A percentile compares a stretch with the other conserved stretches of the same genome.
These are phyloP conservation scores for Salmo trutta DNA, from an alignment of 2,797 vertebrate genomes.

Conservation along the genomic window DNA sequence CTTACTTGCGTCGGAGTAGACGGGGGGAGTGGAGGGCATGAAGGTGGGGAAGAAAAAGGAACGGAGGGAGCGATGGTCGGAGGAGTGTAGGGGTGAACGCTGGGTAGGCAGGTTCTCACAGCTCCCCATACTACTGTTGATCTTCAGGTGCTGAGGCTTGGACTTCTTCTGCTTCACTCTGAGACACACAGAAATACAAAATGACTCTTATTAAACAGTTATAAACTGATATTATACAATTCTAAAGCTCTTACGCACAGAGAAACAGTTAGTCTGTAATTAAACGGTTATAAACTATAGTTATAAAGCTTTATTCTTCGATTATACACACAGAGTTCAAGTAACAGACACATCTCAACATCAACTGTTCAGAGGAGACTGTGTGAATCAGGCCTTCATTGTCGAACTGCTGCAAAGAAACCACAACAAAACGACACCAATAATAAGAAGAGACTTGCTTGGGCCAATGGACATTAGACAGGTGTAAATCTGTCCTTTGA, in stretches of 20 bases:
- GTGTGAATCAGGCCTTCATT: no score
- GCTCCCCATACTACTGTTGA: conserved; percentile 96
- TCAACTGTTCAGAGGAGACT: no score
- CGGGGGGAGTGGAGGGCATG: conserved; percentile 93
- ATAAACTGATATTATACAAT: background rate
- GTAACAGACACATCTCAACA: no score
- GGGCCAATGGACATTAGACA: no score
- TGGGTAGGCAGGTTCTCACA: conserved; percentile 96
- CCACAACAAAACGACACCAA: no score
- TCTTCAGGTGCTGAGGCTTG: conserved; percentile 98
- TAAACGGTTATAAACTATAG: background rate
- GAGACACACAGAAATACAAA: conserved; percentile 15
- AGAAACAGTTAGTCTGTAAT: no score
- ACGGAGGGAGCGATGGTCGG: conserved; percentile 66
- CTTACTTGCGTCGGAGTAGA: conserved; percentile 94
- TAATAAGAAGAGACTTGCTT: no score
- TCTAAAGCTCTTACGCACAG: background rate
- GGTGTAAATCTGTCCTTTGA: no score
- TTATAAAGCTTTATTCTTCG: background rate
- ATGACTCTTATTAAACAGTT: background rate
- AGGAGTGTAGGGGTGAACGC: conserved; percentile 78
- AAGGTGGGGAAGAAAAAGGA: conserved; percentile 96
- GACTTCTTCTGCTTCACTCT: conserved; percentile 94
- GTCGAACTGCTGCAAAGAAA: no score
- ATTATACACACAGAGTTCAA: background rate